Evolutionary conservation across 2,113 vertebrate species (phyloP).

Genomic region (Potamarius usumacintae): DNA sequence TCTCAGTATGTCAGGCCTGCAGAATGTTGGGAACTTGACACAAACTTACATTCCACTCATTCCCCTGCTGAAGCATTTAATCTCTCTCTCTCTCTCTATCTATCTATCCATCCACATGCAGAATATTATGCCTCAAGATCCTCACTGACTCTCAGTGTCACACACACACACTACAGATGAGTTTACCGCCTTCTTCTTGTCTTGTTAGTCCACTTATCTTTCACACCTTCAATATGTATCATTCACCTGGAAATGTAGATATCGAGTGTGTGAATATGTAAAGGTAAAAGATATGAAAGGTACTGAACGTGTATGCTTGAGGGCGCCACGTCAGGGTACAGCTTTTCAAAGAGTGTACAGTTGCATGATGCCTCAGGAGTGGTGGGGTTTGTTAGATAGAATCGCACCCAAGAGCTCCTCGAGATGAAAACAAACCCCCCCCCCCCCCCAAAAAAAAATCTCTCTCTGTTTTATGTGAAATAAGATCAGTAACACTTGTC

Average conservation of each 20-base stretch:
- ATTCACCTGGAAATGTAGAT: neutral
- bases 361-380: constrained; percentile 31
- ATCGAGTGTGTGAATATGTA: neutral
- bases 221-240: neutral
- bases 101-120: constrained; percentile 10
- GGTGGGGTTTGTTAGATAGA: constrained; percentile 10
- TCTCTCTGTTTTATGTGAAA: constrained; percentile 37
- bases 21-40: constrained; percentile 69
- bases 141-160: constrained; percentile 40
- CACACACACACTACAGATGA: neutral
- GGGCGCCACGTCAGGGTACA: neutral
- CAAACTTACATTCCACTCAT: constrained; percentile 69
- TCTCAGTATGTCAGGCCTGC: constrained; percentile 72
- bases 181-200: constrained; percentile 2
- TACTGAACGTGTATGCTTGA: neutral
- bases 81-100: constrained; percentile 15
- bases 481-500: constrained; percentile 43
- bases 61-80: constrained; percentile 62
- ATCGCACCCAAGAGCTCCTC: neutral
- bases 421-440: constrained; percentile 39
- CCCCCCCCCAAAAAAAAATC: constrained; percentile 1
- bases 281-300: neutral
- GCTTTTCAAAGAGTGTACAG: neutral
- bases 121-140: constrained; percentile 15
- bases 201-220: neutral